Conservation (phyloP, 2,113 vertebrate genomes). For the Dascyllus trimaculatus region DNA sequence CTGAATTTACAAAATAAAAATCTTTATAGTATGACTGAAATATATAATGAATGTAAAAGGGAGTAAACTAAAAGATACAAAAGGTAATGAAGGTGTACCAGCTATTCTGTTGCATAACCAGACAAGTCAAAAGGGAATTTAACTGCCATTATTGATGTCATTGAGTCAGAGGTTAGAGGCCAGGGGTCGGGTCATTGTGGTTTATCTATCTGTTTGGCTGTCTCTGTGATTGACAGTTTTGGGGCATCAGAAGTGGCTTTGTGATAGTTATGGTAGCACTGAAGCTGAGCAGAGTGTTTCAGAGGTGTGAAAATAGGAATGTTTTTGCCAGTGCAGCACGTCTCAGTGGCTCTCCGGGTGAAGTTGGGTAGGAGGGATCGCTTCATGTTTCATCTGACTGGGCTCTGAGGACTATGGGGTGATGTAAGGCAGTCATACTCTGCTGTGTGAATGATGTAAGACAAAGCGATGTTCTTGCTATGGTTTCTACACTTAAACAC, state of each 20-base stretch:
- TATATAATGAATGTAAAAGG: background rate
- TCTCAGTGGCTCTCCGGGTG: constrained; percentile 33
- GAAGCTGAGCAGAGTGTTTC: constrained; percentile 13
- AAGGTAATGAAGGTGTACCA: background rate
- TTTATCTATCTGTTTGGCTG: background rate
- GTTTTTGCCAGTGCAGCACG: constrained; percentile 21
- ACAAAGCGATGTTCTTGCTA: constrained; percentile 35
- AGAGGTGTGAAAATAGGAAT: constrained; percentile 37
- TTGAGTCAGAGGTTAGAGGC: constrained; percentile 5
- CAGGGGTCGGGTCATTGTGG: background rate
- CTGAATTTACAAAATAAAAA: background rate
- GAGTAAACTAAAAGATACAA: background rate
- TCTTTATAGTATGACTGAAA: background rate
- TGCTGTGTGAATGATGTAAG: constrained; percentile 51
- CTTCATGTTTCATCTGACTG: constrained; percentile 61
- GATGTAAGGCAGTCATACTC: constrained; percentile 56
- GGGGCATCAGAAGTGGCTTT: constrained; percentile 1
- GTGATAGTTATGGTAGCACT: constrained; percentile 23
- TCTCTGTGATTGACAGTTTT: constrained; percentile 34
- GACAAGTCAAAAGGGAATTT: background rate
- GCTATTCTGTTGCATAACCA: background rate
- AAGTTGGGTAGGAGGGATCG: constrained; percentile 23
- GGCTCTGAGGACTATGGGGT: constrained; percentile 36
- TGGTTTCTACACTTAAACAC: background rate
- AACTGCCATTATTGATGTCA: background rate